phyloP scores from a whole-genome alignment of 2,888 invertebrate species.

The Aelia acuminata region DNA sequence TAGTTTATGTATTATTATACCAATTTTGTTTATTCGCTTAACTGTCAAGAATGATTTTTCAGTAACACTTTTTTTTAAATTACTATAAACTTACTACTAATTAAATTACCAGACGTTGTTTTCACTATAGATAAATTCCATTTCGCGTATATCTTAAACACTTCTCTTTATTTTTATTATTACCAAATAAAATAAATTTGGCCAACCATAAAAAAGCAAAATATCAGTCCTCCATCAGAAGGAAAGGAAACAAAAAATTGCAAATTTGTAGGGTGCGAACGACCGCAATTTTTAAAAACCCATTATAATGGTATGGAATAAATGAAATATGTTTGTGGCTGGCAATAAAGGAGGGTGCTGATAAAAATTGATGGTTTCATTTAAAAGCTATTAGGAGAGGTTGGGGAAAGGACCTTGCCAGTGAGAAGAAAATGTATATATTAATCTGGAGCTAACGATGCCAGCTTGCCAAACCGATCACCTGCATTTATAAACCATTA shows the following conservation, averaged over 20 bases:
- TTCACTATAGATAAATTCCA: too few relatives aligned
- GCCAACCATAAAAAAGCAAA: neutral
- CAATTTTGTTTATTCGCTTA: too few relatives aligned
- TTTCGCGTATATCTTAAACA: too few relatives aligned
- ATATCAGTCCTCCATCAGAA: neutral
- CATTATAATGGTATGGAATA: constrained; percentile 3
- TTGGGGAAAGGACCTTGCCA: constrained; percentile 29
- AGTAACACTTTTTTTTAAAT: too few relatives aligned
- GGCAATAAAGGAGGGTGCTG: neutral
- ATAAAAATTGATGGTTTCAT: constrained; percentile 62
- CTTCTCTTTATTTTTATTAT: too few relatives aligned
- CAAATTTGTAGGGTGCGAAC: neutral
- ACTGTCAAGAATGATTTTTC: too few relatives aligned
- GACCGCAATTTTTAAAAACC: constrained; percentile 6
- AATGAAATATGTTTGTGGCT: constrained; percentile 39
- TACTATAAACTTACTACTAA: too few relatives aligned
- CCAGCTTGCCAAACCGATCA: constrained; percentile 42
- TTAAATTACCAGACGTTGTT: too few relatives aligned
- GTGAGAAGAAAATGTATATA: constrained; percentile 38
- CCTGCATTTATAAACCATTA: constrained; percentile 51
- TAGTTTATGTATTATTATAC: too few relatives aligned
- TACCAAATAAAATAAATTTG: too few relatives aligned
- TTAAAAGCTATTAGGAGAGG: constrained; percentile 61
- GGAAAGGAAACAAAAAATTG: neutral
- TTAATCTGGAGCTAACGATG: constrained; percentile 43